These are phyloP conservation scores for Bembecia ichneumoniformis DNA, from an alignment of 2,888 invertebrate genomes.

Conservation along the genomic window DNA sequence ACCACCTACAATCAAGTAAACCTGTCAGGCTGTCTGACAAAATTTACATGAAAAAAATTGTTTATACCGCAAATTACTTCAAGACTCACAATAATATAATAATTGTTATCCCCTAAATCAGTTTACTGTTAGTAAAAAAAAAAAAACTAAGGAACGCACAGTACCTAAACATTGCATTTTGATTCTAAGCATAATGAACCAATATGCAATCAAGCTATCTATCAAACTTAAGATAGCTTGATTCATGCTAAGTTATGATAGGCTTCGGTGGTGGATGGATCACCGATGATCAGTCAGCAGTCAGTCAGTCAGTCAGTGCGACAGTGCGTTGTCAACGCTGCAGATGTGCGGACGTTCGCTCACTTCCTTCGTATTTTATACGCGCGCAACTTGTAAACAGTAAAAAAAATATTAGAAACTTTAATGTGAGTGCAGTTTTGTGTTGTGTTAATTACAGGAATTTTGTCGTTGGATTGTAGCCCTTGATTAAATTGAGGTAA, in stretches of 20 bases:
- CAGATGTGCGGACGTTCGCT: constrained; percentile 24
- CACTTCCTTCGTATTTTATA: constrained; percentile 21
- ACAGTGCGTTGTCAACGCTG: constrained; percentile 32
- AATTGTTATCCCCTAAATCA: too few species aligned
- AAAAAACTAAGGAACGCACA: neutral
- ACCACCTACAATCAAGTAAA: too few species aligned
- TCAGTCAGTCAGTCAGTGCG: too few species aligned
- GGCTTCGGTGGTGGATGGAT: too few species aligned
- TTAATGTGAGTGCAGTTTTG: neutral
- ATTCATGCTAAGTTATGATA: too few species aligned
- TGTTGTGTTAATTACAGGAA: neutral
- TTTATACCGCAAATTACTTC: too few species aligned
- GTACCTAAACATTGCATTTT: neutral
- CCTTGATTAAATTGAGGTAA: neutral
- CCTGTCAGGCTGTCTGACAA: too few species aligned
- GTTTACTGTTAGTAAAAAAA: too few species aligned
- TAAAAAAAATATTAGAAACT: neutral
- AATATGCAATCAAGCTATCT: neutral
- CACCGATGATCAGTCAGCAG: too few species aligned
- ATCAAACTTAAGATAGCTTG: too few species aligned
- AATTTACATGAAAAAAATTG: too few species aligned
- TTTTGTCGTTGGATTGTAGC: constrained; percentile 5
- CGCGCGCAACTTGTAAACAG: constrained; percentile 8
- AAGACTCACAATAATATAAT: too few species aligned
- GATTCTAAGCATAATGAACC: neutral